phyloP scores from a whole-genome alignment of 2,797 vertebrate species.

The Sebastes dallii region DNA sequence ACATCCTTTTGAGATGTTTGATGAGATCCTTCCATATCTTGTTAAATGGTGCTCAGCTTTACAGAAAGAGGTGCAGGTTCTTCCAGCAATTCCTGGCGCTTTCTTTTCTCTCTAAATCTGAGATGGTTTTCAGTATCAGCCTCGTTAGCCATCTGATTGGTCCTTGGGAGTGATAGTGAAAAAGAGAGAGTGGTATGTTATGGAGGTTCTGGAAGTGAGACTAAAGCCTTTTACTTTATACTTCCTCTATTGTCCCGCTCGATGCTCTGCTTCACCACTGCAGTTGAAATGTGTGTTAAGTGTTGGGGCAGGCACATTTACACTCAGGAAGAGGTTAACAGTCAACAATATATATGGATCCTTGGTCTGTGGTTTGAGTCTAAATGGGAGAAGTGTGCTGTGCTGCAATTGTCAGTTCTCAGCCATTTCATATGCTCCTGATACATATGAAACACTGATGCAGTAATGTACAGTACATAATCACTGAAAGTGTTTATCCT shows the following conservation, averaged over 20 bases:
- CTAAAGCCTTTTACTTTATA: background rate
- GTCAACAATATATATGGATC: background rate
- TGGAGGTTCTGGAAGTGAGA: background rate
- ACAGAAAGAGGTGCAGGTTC: background rate
- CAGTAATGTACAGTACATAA: background rate
- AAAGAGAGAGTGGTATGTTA: background rate
- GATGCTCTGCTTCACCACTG: background rate
- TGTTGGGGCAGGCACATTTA: background rate
- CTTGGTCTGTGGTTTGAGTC: background rate
- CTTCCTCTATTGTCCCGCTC: background rate
- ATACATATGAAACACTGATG: background rate
- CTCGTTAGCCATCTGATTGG: conserved; percentile 56
- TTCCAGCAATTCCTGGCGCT: background rate
- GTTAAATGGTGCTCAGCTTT: conserved; percentile 57
- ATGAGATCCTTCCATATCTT: conserved; percentile 13
- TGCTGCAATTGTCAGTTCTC: background rate
- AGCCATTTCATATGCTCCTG: too few relatives aligned
- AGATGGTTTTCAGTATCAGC: conserved; percentile 38
- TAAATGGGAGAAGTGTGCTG: background rate
- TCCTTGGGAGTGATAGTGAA: background rate
- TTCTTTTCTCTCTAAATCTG: background rate
- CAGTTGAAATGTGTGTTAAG: background rate
- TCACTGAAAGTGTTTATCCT: background rate
- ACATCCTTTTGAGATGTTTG: conserved; percentile 20
- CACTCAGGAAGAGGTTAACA: background rate